phyloP scores from a whole-genome alignment of 2,797 vertebrate species.

The Simalia tracyae region DNA sequence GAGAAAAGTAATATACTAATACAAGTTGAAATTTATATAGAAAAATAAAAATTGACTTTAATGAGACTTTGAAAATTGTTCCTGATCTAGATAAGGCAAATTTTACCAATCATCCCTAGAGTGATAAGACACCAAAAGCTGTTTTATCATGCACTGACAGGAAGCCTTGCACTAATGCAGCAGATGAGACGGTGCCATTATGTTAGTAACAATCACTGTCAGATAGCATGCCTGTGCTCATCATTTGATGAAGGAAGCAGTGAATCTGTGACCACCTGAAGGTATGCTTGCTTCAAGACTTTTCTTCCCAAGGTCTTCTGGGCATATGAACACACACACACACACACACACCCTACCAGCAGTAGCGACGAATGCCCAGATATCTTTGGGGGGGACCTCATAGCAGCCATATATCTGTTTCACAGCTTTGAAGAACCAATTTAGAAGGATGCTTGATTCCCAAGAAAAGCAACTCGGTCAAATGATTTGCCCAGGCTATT shows the following conservation, averaged over 20 bases:
- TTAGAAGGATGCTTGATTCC: not conserved
- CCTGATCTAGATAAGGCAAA: not conserved
- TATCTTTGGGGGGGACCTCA: not conserved
- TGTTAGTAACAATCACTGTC: not conserved
- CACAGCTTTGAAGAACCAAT: not conserved
- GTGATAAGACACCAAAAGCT: not conserved
- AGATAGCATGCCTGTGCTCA: not conserved
- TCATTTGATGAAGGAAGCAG: not conserved
- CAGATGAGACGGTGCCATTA: not conserved
- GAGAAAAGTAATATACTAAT: not conserved
- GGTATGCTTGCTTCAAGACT: not conserved
- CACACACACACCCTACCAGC: not conserved
- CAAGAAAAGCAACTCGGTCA: not conserved
- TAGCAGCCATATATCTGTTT: not conserved
- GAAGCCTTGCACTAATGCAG: not conserved
- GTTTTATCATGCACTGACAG: not conserved
- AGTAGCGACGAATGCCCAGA: not conserved
- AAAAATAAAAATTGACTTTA: not conserved
- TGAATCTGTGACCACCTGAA: not conserved
- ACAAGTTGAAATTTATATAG: not conserved
- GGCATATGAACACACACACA: not conserved
- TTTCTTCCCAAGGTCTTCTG: not conserved
- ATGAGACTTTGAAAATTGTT: not conserved
- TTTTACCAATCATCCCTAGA: not conserved
- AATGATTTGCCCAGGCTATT: not conserved